Conservation (phyloP, 2,888 invertebrate genomes). For the Trichacis sp. region DNA sequence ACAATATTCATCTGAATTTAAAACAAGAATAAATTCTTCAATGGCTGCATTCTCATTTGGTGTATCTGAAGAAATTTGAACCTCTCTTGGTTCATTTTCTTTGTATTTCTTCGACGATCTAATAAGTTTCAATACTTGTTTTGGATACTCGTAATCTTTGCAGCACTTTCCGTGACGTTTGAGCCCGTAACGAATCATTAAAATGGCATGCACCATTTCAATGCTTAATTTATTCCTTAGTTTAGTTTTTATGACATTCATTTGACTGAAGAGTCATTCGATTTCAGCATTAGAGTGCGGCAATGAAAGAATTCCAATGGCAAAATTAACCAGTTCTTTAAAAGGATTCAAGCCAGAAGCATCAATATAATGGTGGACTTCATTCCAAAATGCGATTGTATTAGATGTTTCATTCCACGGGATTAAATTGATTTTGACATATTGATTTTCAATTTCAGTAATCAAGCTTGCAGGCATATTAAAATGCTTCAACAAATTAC, state of each 20-base stretch:
- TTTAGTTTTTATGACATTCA: constrained; percentile 41
- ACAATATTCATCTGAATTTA: too few species aligned
- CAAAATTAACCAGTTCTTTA: constrained; percentile 26
- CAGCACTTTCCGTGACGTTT: constrained; percentile 12
- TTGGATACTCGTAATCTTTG: not conserved
- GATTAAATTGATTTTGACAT: constrained; percentile 19
- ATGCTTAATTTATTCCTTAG: constrained; percentile 26
- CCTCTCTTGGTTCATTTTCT: too few species aligned
- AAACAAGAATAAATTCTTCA: too few species aligned
- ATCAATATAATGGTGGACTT: constrained; percentile 27
- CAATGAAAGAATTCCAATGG: constrained; percentile 30
- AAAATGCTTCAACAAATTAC: not conserved
- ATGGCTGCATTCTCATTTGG: too few species aligned
- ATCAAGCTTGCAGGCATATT: not conserved
- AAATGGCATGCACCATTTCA: constrained; percentile 24
- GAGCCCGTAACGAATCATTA: constrained; percentile 10
- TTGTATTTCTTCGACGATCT: too few species aligned
- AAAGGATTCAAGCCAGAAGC: constrained; percentile 32
- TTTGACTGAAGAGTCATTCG: constrained; percentile 42
- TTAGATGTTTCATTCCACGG: constrained; percentile 17
- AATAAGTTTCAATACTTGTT: not conserved
- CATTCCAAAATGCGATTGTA: constrained; percentile 27
- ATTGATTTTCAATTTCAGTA: constrained; percentile 5
- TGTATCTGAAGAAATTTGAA: too few species aligned
- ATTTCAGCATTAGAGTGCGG: constrained; percentile 43